A percentile compares a stretch with the other conserved stretches of the same genome.
These are phyloP conservation scores for Chaitophorus viminalis DNA, from an alignment of 2,888 invertebrate species.

Conservation along the genomic window DNA sequence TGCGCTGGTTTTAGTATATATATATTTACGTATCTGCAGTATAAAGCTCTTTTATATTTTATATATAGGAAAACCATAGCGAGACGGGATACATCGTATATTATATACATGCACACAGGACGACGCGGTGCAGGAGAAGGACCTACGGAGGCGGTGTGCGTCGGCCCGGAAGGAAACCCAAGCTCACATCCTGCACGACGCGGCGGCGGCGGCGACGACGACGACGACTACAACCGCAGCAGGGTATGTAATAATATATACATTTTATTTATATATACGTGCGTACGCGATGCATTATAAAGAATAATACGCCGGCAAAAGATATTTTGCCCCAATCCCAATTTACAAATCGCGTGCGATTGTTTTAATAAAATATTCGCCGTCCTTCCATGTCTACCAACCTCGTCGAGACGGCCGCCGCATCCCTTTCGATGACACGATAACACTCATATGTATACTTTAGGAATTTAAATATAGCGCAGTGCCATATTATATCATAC, in stretches of 20 bases:
- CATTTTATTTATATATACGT: neutral
- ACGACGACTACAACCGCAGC: neutral
- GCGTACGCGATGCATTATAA: constrained; percentile 5
- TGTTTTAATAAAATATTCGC: constrained; percentile 57
- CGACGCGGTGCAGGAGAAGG: neutral
- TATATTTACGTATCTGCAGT: constrained; percentile 22
- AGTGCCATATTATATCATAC: too few relatives aligned
- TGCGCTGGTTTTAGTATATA: neutral
- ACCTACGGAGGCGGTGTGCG: constrained; percentile 7
- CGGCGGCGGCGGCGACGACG: neutral
- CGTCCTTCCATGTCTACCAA: constrained; percentile 4
- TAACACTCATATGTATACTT: too few relatives aligned
- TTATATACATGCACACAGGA: neutral
- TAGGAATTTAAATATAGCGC: too few relatives aligned
- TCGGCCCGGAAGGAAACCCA: constrained; percentile 57
- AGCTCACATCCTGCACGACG: constrained; percentile 54
- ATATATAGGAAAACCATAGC: constrained; percentile 19
- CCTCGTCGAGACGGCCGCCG: constrained; percentile 16
- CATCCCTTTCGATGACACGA: neutral
- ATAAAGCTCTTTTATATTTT: constrained; percentile 19
- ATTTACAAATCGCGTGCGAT: constrained; percentile 55
- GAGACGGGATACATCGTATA: neutral
- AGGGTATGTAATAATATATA: neutral
- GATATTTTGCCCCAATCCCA: constrained; percentile 51
- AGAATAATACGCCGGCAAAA: constrained; percentile 45